Percentiles rank a stretch among this genome's conserved stretches.
These are phyloP conservation scores for Neelides sp. DNA, from an alignment of 1,140 invertebrate genomes.

Conservation along the genomic window DNA sequence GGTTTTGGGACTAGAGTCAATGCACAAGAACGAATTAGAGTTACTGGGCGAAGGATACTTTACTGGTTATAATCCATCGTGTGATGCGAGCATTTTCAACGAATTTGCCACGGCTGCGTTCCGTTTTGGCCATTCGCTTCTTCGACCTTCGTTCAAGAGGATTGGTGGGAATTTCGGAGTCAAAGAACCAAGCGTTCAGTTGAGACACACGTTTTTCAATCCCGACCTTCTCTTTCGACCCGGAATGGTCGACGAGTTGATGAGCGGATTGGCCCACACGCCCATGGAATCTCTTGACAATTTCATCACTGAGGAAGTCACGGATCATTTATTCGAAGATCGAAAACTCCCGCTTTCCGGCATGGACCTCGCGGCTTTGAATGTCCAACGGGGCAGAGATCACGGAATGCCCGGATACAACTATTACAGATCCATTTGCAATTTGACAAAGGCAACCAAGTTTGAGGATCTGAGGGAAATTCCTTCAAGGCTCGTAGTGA, in stretches of 20 bases:
- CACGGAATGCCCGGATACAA: constrained; percentile 53
- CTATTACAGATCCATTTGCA: constrained; percentile 44
- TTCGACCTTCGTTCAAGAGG: constrained; percentile 47
- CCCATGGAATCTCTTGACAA: constrained; percentile 45
- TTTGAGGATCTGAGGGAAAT: constrained; percentile 67
- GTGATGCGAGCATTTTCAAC: constrained; percentile 49
- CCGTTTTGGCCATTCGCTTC: constrained; percentile 50
- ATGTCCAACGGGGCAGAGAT: constrained; percentile 63
- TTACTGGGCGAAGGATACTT: constrained; percentile 35
- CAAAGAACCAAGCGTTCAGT: constrained; percentile 37
- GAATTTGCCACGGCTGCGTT: constrained; percentile 48
- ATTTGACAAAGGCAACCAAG: constrained; percentile 44
- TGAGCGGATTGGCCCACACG: constrained; percentile 42
- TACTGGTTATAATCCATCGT: constrained; percentile 44
- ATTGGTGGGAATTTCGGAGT: constrained; percentile 40
- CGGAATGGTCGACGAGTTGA: constrained; percentile 40
- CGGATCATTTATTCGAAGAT: constrained; percentile 45
- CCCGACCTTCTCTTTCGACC: constrained; percentile 36
- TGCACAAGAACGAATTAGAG: constrained; percentile 37
- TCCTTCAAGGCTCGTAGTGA: constrained; percentile 36
- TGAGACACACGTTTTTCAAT: constrained; percentile 52
- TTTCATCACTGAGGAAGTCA: constrained; percentile 42
- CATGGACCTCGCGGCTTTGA: constrained; percentile 77
- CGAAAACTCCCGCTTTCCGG: constrained; percentile 45
- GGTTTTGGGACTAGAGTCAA: constrained; percentile 41